Conservation (phyloP, 2,113 vertebrate genomes). For the Ginglymostoma cirratum region DNA sequence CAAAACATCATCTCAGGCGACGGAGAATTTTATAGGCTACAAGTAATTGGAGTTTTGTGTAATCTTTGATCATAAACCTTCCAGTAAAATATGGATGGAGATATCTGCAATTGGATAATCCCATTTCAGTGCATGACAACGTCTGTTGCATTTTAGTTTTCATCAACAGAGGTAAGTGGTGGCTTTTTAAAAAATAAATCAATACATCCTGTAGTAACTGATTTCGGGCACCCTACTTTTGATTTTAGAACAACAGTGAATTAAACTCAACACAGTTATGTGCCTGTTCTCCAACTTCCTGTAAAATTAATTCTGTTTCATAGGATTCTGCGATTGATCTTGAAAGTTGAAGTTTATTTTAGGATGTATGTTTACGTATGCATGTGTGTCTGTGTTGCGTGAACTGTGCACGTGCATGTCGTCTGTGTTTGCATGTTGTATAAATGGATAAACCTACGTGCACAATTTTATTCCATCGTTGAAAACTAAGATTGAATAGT, state of each 20-base stretch:
- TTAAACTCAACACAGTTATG: not conserved
- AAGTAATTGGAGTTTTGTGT: not conserved
- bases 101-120: not conserved
- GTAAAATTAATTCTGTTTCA: not conserved
- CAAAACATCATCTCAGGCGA: not conserved
- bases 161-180: not conserved
- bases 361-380: not conserved
- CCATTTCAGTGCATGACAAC: not conserved
- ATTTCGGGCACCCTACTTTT: not conserved
- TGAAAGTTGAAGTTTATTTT: not conserved
- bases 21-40: not conserved
- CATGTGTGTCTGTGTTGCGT: not conserved
- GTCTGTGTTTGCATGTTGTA: not conserved
- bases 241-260: slow-evolving; percentile 17
- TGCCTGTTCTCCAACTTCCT: not conserved
- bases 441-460: not conserved
- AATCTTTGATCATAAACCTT: not conserved
- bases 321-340: not conserved
- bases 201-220: not conserved
- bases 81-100: not conserved
- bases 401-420: not conserved
- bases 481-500: not conserved
- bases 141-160: not conserved
- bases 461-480: not conserved
- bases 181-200: not conserved